phyloP scores from a whole-genome alignment of 2,113 vertebrate genomes.

The Dicaeum eximium region DNA sequence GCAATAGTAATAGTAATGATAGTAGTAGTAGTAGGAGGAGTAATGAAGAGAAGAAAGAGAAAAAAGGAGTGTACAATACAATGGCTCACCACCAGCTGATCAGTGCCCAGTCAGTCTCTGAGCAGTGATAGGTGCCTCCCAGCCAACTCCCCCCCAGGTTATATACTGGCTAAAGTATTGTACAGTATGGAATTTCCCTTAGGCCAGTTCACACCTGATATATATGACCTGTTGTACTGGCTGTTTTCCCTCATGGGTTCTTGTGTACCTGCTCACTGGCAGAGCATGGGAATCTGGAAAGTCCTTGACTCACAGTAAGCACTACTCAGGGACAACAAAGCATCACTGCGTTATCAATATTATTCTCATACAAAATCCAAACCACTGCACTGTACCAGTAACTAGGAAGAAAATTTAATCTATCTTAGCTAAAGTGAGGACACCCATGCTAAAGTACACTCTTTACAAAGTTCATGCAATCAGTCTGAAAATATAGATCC shows the following conservation, averaged over 20 bases:
- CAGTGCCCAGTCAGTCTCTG: background rate
- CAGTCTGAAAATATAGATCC: background rate
- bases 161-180: background rate
- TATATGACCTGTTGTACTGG: background rate
- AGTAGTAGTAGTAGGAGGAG: background rate
- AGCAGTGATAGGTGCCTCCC: fast-evolving
- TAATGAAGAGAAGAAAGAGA: background rate
- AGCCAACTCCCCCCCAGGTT: background rate
- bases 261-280: background rate
- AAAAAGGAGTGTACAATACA: too few species aligned
- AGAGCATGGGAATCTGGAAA: background rate
- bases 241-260: background rate
- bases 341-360: background rate
- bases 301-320: background rate
- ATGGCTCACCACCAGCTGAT: background rate
- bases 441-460: background rate
- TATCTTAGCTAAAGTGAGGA: background rate
- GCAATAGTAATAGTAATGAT: background rate
- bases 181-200: background rate
- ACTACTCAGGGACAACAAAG: background rate
- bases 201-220: background rate
- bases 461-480: background rate
- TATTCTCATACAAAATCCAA: background rate
- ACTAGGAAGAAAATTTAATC: background rate
- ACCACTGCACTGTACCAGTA: background rate